phyloP scores from a whole-genome alignment of 2,888 invertebrate genomes.

The Megalurothrips usitatus region DNA sequence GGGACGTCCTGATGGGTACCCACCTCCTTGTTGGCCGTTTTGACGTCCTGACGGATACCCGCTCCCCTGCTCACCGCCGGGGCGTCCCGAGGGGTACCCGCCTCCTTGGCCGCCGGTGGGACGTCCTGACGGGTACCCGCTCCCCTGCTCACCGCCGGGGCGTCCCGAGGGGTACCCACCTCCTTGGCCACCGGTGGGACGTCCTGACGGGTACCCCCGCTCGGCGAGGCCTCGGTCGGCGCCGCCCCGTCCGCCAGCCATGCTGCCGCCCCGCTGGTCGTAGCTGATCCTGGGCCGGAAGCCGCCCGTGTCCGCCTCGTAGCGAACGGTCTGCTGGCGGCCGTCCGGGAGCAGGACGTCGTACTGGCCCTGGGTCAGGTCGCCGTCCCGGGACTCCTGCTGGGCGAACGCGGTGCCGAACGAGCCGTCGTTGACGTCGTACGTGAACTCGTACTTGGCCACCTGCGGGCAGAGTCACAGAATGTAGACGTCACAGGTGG shows the following conservation, averaged over 20 bases:
- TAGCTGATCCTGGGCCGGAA: conserved; percentile 13
- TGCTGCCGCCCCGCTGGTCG: not conserved
- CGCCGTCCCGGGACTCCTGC: not conserved
- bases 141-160: not conserved
- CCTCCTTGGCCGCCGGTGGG: not conserved
- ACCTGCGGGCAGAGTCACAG: not conserved
- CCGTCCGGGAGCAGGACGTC: not conserved
- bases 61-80: not conserved
- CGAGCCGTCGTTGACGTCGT: not conserved
- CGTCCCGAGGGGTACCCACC: not conserved
- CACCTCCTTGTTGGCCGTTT: not conserved
- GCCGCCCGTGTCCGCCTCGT: conserved; percentile 1
- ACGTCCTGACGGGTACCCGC: not conserved
- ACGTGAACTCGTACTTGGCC: conserved; percentile 22
- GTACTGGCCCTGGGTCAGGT: conserved; percentile 12
- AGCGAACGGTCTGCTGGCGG: not conserved
- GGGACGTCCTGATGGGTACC: not conserved
- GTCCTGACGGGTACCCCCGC: not conserved
- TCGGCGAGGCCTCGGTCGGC: not conserved
- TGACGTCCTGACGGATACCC: not conserved
- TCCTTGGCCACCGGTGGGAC: not conserved
- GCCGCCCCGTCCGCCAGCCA: not conserved
- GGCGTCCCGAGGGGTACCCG: not conserved
- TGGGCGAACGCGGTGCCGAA: not conserved
- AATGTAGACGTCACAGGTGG: not conserved